These are phyloP conservation scores for Lacanobia wlatinum DNA, from an alignment of 2,888 invertebrate species.

Conservation along the genomic window DNA sequence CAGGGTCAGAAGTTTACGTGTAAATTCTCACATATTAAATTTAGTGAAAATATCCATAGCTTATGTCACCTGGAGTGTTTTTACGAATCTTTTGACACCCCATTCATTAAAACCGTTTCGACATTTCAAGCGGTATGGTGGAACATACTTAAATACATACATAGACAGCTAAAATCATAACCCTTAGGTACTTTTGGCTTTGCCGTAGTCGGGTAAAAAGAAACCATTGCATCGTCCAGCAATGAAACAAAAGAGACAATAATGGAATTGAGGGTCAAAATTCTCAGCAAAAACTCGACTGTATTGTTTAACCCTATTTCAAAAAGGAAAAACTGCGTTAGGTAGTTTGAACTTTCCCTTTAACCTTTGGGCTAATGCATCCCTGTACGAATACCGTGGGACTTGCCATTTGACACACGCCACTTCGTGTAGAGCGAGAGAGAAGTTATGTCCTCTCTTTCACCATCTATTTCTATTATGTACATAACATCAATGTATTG, in stretches of 20 bases:
- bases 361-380: slow-evolving; percentile 58
- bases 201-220: background rate
- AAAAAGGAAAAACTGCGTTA: background rate
- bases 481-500: slow-evolving; percentile 30
- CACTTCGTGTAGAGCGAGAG: slow-evolving; percentile 75
- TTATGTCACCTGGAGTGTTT: too few species aligned
- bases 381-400: slow-evolving; percentile 79
- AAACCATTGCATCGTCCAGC: background rate
- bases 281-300: background rate
- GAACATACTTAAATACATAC: too few species aligned
- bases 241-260: background rate
- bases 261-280: background rate
- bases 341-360: background rate
- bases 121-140: too few species aligned
- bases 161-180: too few species aligned
- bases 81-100: too few species aligned
- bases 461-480: slow-evolving; percentile 64
- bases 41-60: too few species aligned
- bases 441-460: slow-evolving; percentile 47
- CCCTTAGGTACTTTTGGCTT: too few species aligned
- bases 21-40: too few species aligned
- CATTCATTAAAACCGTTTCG: too few species aligned
- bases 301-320: background rate
- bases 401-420: slow-evolving; percentile 85
- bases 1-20: too few species aligned